These are phyloP conservation scores for Dasyurus viverrinus DNA, from an alignment of 2,113 vertebrate species.

Conservation along the genomic window DNA sequence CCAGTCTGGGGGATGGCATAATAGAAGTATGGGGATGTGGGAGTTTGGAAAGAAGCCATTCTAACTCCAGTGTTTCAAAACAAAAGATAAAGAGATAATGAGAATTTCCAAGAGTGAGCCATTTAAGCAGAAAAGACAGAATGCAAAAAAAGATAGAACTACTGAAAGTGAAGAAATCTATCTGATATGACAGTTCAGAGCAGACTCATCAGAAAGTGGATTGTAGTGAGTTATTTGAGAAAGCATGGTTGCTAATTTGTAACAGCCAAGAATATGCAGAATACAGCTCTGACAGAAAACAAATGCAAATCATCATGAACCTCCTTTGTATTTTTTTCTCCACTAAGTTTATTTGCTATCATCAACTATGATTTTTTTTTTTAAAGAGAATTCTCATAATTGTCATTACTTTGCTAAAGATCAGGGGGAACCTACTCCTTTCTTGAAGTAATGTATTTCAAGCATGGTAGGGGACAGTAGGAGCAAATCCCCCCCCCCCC, in stretches of 20 bases:
- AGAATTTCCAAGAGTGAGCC: constrained; percentile 56
- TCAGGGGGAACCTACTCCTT: constrained; percentile 46
- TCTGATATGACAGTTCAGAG: constrained; percentile 9
- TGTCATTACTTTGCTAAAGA: background rate
- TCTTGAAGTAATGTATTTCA: constrained; percentile 1
- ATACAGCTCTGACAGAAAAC: constrained; percentile 46
- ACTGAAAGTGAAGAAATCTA: background rate
- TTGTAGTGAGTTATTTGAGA: constrained; percentile 36
- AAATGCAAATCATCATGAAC: constrained; percentile 51
- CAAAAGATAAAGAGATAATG: constrained; percentile 56
- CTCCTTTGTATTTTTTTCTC: background rate
- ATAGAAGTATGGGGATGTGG: background rate
- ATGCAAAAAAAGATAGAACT: constrained; percentile 52
- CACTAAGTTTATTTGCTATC: constrained; percentile 11
- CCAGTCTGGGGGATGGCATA: background rate
- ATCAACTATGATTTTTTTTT: background rate
- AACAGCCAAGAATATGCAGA: constrained; percentile 59
- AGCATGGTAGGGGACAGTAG: background rate
- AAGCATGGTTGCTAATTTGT: constrained; percentile 47
- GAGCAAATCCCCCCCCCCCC: background rate
- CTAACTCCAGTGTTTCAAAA: constrained; percentile 25
- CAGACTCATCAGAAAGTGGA: constrained; percentile 23
- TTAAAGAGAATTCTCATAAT: background rate
- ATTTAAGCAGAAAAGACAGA: constrained; percentile 29
- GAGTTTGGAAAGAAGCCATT: constrained; percentile 33